Conservation (phyloP, 2,888 invertebrate species). For the Acanthosoma haemorrhoidale region DNA sequence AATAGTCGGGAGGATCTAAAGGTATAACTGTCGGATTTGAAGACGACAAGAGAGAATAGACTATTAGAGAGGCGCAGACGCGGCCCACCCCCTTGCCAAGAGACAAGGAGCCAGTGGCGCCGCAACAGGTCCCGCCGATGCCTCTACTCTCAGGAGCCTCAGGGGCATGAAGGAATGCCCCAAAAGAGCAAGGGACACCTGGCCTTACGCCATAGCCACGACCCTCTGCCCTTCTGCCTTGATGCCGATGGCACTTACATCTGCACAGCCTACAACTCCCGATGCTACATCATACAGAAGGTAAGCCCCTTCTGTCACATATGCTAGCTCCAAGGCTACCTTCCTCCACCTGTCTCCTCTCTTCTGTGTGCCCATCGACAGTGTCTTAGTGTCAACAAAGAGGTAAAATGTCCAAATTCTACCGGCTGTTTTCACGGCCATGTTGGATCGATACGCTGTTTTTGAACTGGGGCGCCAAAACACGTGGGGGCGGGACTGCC, state of each 20-base stretch:
- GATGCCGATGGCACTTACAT: slow-evolving; percentile 57
- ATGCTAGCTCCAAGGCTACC: slow-evolving; percentile 13
- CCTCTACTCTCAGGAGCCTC: slow-evolving; percentile 11
- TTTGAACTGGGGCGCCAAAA: slow-evolving; percentile 33
- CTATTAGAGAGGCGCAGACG: slow-evolving; percentile 3
- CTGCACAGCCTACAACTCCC: slow-evolving; percentile 58
- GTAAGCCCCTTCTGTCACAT: slow-evolving; percentile 46
- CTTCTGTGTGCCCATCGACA: background rate
- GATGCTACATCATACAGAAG: slow-evolving; percentile 62
- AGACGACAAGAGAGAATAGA: background rate
- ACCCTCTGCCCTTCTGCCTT: slow-evolving; percentile 49
- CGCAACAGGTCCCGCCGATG: slow-evolving; percentile 31
- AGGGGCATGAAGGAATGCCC: slow-evolving; percentile 45
- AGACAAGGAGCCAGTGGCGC: no score
- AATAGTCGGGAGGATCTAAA: no score
- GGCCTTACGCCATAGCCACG: slow-evolving; percentile 40
- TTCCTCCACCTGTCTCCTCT: background rate
- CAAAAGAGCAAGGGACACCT: slow-evolving; percentile 45
- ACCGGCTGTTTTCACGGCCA: slow-evolving; percentile 31
- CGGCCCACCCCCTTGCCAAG: no score
- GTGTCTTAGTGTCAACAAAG: background rate
- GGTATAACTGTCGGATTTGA: background rate
- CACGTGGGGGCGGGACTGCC: slow-evolving; percentile 33
- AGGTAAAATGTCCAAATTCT: slow-evolving; percentile 1
- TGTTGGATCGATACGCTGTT: slow-evolving; percentile 38